Evolutionary conservation across 2,113 vertebrate species (phyloP), one percentile per base, ranked within the genome.

Genomic region (Peromyscus maniculatus): DNA sequence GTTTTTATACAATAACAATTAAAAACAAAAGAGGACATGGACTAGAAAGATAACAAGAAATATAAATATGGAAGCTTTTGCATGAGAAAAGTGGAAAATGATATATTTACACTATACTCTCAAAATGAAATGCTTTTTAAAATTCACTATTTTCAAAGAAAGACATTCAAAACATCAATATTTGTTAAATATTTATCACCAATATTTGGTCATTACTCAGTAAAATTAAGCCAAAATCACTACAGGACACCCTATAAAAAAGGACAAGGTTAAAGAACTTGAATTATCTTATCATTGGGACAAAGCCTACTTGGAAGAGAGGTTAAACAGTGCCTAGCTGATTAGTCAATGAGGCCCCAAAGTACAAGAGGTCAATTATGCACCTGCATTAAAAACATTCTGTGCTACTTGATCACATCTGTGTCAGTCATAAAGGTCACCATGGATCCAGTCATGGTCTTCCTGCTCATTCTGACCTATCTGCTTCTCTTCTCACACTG

Each of bases 191-290:
- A 83, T 26, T 39, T 83, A 59, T 83, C 33, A 59, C 11, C 21
- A 83, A 7, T 39, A 62, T 83, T 36, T 59, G 3, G 1, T 26
- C 21, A 39, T 0, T 7, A 62, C 36, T 62, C 12, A 39, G 15
- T n/a, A 26, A 62, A 39, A 26, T 16, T 83, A 28, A 39, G 6
- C 3, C 3, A 62, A 83, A 83, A 39, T 59, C 3, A 39, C 21
- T 59, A n/a, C 39, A 22, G 2, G 21, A 2, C 5, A 59, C 2
- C 1, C 2, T 36, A 12, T 12, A 33, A 55, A 55, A 7, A 19
- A 22, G 71, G 17, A 21, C 77, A 79, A 52, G 24, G 77, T 79
- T 7, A 79, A 79, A 4, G 5, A 49, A 78, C 24, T 31, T 52
- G 52, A 55, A 55, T 75, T 1, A 16, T 59, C 19, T n/a, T n/a